These are phyloP conservation scores for Pyralis farinalis DNA, from an alignment of 2,888 invertebrate species.

Conservation along the genomic window DNA sequence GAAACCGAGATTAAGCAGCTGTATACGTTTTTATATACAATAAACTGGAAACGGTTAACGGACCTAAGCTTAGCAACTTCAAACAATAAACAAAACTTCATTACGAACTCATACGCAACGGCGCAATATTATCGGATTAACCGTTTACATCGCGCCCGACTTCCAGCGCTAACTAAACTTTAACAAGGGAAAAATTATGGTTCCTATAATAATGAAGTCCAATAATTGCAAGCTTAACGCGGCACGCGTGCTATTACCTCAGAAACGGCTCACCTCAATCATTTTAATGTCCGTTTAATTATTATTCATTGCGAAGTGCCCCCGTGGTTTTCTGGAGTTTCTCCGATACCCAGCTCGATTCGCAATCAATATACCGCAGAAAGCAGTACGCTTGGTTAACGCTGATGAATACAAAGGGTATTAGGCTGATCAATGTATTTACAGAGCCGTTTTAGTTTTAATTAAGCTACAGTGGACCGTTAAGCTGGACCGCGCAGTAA, in stretches of 20 bases:
- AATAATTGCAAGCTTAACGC: constrained; percentile 58
- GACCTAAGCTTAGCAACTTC: constrained; percentile 16
- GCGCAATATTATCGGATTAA: constrained; percentile 46
- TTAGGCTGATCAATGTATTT: constrained; percentile 59
- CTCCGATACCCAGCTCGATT: constrained; percentile 39
- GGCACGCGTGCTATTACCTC: constrained; percentile 53
- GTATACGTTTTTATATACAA: too few relatives aligned
- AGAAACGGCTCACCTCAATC: constrained; percentile 52
- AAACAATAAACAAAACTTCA: constrained; percentile 34
- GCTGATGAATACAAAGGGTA: constrained; percentile 39
- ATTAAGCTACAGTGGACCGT: constrained; percentile 61
- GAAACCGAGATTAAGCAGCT: too few relatives aligned
- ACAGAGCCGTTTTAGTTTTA: constrained; percentile 70
- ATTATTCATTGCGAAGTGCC: constrained; percentile 49
- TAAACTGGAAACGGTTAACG: constrained; percentile 1
- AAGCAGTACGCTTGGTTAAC: constrained; percentile 42
- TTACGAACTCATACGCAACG: constrained; percentile 40
- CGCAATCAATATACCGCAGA: constrained; percentile 39
- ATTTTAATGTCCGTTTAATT: constrained; percentile 60
- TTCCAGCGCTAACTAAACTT: constrained; percentile 40
- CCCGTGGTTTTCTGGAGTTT: constrained; percentile 32
- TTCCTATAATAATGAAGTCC: constrained; percentile 53
- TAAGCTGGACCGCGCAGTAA: constrained; percentile 61
- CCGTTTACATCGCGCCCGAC: constrained; percentile 29
- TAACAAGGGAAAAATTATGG: constrained; percentile 44